These are phyloP conservation scores for Meriones unguiculatus DNA, from an alignment of 2,113 vertebrate genomes.

Conservation along the genomic window DNA sequence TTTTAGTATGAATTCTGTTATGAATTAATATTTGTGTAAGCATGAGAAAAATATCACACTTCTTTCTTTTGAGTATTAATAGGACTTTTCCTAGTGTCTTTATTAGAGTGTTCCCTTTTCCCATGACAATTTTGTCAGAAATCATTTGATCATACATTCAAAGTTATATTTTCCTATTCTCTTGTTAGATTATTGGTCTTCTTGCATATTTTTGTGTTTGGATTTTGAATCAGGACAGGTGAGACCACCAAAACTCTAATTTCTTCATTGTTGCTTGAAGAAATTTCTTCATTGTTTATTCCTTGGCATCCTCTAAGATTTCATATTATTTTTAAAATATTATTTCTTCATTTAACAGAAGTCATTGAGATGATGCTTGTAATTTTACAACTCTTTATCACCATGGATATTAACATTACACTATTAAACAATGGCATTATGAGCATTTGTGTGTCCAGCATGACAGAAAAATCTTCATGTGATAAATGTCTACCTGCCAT, in stretches of 20 bases:
- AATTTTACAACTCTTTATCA: neutral
- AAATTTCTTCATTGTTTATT: neutral
- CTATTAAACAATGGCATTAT: neutral
- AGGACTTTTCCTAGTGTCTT: neutral
- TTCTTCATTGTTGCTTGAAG: neutral
- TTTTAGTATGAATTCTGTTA: neutral
- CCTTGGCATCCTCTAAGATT: neutral
- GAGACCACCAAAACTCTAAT: neutral
- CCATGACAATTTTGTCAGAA: neutral
- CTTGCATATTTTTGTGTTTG: neutral
- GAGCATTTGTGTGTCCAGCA: neutral
- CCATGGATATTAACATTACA: neutral
- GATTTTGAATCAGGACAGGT: neutral
- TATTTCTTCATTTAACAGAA: neutral
- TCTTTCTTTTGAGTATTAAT: neutral
- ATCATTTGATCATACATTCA: neutral
- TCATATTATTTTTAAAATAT: neutral
- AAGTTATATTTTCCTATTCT: neutral
- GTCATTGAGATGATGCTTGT: no score
- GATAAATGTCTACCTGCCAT: neutral
- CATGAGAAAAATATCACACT: neutral
- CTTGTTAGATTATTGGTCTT: neutral
- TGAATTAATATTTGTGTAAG: neutral
- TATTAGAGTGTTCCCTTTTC: neutral
- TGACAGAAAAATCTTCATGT: neutral